These are phyloP conservation scores for Ctenochaetus hawaiiensis DNA, from an alignment of 2,797 vertebrate genomes.

Conservation along the genomic window DNA sequence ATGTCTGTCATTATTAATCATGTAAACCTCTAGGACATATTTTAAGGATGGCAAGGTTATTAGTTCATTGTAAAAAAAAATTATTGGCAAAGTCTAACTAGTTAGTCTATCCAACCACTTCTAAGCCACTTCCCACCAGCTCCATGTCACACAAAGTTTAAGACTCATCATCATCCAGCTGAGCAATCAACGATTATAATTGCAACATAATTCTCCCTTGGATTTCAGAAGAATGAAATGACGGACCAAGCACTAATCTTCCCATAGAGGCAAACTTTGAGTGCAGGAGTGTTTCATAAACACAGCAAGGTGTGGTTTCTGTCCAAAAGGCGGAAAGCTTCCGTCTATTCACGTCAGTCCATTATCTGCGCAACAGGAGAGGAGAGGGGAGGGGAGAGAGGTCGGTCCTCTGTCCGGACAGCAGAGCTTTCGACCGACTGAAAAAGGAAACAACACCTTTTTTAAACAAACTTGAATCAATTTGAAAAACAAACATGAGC, in stretches of 20 bases:
- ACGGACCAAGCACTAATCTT: not conserved
- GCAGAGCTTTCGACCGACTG: not conserved
- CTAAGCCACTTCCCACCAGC: too few relatives aligned
- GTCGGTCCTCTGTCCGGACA: conserved; percentile 41
- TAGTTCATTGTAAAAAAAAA: too few relatives aligned
- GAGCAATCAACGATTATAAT: not conserved
- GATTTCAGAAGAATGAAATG: not conserved
- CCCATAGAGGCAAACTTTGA: conserved; percentile 16
- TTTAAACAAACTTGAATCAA: not conserved
- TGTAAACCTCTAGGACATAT: too few relatives aligned
- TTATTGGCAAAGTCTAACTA: too few relatives aligned
- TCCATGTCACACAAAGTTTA: too few relatives aligned
- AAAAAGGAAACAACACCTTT: not conserved
- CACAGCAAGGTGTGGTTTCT: conserved; percentile 83
- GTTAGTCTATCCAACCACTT: too few relatives aligned
- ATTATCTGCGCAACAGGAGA: conserved; percentile 75
- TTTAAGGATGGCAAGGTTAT: too few relatives aligned
- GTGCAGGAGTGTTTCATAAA: conserved; percentile 60
- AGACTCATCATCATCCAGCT: too few relatives aligned
- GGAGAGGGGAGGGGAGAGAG: conserved; percentile 40
- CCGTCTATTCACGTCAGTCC: conserved; percentile 71
- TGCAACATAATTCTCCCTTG: conserved; percentile 10
- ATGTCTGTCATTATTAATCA: not conserved
- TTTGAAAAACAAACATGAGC: conserved; percentile 71
- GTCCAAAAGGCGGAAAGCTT: conserved; percentile 70